Evolutionary conservation across 2,888 invertebrate genomes (phyloP).

Genomic region (Drosophila atroscutellata): DNA sequence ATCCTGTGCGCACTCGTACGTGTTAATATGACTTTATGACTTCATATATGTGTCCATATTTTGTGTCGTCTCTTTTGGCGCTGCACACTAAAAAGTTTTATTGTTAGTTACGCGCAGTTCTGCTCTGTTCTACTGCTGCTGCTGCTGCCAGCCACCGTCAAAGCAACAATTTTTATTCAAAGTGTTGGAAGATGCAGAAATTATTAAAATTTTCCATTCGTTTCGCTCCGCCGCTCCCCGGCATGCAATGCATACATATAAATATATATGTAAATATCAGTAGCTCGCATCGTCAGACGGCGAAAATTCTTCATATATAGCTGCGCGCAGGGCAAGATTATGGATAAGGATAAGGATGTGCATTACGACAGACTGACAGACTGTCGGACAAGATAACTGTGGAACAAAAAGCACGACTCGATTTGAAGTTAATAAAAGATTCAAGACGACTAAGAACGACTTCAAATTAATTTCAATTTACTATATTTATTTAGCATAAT

Average conservation of each 20-base stretch:
- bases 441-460: background rate
- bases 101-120: constrained; percentile 70
- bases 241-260: constrained; percentile 18
- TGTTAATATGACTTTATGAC: constrained; percentile 85
- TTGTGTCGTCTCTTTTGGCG: constrained; percentile 66
- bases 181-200: constrained; percentile 76
- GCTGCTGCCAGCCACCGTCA: constrained; percentile 58
- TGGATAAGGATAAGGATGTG: constrained; percentile 26
- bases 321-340: constrained; percentile 23
- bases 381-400: constrained; percentile 1
- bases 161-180: constrained; percentile 80
- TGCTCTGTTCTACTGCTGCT: constrained; percentile 8
- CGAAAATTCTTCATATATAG: constrained; percentile 49
- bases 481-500: background rate
- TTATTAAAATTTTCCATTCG: constrained; percentile 72
- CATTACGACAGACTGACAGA: constrained; percentile 14
- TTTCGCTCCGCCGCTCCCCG: background rate
- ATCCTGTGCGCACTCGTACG: constrained; percentile 84
- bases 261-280: constrained; percentile 25
- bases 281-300: constrained; percentile 47
- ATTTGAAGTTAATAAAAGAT: background rate
- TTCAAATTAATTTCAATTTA: background rate
- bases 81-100: constrained; percentile 76
- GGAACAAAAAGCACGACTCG: background rate
- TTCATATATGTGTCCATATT: constrained; percentile 80